Evolutionary conservation across 92 coral and sea anemone genomes (phyloP).

Genomic region (Ricordea florida): DNA sequence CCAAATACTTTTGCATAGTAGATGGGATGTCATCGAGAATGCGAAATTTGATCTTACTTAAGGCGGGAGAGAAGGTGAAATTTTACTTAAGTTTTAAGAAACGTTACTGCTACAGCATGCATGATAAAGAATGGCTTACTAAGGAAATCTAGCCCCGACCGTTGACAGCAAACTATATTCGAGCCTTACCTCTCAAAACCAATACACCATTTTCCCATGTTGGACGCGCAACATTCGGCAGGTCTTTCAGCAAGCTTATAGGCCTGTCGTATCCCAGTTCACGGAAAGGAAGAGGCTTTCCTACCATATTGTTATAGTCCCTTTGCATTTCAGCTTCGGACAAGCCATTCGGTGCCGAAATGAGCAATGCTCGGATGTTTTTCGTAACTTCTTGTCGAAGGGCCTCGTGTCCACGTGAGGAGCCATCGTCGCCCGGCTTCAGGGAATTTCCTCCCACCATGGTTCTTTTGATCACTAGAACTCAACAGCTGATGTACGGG

Average conservation of each 20-base stretch:
- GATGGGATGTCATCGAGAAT: too few relatives aligned
- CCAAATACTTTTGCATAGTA: too few relatives aligned
- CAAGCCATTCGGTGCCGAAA: conserved; percentile 94
- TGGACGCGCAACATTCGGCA: conserved; percentile 91
- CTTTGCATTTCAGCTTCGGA: conserved; percentile 84
- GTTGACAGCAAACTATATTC: not conserved
- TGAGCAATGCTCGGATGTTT: conserved; percentile 84
- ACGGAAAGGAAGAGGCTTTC: conserved; percentile 90
- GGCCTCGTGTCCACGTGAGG: conserved; percentile 51
- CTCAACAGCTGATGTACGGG: too few relatives aligned
- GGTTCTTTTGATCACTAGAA: not conserved
- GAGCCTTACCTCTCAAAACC: conserved; percentile 71
- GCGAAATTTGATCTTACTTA: too few relatives aligned
- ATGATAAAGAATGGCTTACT: not conserved
- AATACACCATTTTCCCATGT: conserved; percentile 78
- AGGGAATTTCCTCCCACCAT: not conserved
- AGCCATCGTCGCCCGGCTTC: not conserved
- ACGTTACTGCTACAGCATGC: too few relatives aligned
- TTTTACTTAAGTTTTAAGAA: too few relatives aligned
- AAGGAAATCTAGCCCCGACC: not conserved
- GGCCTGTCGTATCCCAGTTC: conserved; percentile 74
- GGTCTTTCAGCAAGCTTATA: conserved; percentile 78
- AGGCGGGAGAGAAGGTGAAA: too few relatives aligned
- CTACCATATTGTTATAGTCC: conserved; percentile 81
- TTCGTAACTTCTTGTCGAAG: conserved; percentile 62